A percentile compares a stretch with the other conserved stretches of the same genome.
Conservation (phyloP, 2,113 vertebrate species). For the Orycteropus afer region DNA sequence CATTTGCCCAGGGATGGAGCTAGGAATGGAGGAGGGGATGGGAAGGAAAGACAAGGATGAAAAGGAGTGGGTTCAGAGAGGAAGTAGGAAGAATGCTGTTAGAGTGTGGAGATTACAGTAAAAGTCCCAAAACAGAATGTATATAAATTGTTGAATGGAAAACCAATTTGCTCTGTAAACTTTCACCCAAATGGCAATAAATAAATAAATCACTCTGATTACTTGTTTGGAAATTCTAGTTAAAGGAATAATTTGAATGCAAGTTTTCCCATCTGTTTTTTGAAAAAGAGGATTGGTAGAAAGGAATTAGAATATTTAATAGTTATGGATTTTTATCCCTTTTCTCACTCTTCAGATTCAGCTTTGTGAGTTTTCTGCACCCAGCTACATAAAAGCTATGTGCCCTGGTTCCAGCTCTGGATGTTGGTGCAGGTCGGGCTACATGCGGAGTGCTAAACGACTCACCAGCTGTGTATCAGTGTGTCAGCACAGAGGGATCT, state of each 20-base stretch:
- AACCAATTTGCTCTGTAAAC: too few species aligned
- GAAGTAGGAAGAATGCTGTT: too few species aligned
- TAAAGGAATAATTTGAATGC: background rate
- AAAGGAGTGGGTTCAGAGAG: too few species aligned
- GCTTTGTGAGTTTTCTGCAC: background rate
- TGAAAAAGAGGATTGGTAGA: background rate
- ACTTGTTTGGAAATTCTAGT: background rate
- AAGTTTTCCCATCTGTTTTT: background rate
- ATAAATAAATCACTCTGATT: too few species aligned
- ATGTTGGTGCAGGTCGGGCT: conserved; percentile 36
- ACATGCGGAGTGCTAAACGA: background rate
- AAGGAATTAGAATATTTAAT: background rate
- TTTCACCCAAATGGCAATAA: too few species aligned
- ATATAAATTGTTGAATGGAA: too few species aligned
- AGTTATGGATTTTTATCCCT: background rate
- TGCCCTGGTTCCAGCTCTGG: background rate
- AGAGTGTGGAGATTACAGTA: too few species aligned
- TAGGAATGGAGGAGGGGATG: too few species aligned
- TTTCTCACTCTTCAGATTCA: conserved; percentile 7
- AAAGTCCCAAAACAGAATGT: too few species aligned
- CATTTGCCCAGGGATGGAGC: too few species aligned
- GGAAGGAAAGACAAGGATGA: too few species aligned
- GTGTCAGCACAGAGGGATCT: background rate
- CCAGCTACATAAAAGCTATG: background rate
- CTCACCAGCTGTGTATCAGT: conserved; percentile 46